phyloP scores from a whole-genome alignment of 92 coral and sea anemone genomes.

The Anthopleura xanthogrammica region DNA sequence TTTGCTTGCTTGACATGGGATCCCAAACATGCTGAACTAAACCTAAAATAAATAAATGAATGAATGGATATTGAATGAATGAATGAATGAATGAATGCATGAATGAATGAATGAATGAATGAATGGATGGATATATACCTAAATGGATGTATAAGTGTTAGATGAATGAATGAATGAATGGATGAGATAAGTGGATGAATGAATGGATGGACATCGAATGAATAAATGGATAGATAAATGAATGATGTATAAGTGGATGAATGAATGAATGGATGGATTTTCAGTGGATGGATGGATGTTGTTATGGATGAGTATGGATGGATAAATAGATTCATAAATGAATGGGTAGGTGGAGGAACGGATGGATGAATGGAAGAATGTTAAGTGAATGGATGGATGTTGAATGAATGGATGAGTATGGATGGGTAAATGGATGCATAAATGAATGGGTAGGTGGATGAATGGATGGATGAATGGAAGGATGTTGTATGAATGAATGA shows the following conservation, averaged over 20 bases:
- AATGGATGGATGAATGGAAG: background rate
- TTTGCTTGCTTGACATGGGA: slow-evolving; percentile 81
- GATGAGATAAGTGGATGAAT: background rate
- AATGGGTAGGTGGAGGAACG: background rate
- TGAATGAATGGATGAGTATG: background rate
- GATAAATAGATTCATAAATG: background rate
- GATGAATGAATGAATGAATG: background rate
- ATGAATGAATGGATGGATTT: background rate
- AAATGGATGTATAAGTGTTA: too few species aligned
- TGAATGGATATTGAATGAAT: background rate
- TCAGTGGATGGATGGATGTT: background rate
- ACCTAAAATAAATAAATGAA: slow-evolving; percentile 35
- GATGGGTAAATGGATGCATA: too few species aligned
- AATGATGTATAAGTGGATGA: background rate
- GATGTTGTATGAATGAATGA: background rate
- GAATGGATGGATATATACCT: too few species aligned
- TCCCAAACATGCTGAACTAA: slow-evolving; percentile 92
- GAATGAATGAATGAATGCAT: background rate
- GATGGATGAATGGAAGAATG: background rate
- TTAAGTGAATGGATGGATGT: background rate
- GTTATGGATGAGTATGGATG: too few species aligned
- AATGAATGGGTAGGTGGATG: too few species aligned
- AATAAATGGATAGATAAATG: background rate
- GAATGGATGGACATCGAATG: background rate
- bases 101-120: background rate